phyloP scores from a whole-genome alignment of 1,140 invertebrate species.

The Danaus melanippus region DNA sequence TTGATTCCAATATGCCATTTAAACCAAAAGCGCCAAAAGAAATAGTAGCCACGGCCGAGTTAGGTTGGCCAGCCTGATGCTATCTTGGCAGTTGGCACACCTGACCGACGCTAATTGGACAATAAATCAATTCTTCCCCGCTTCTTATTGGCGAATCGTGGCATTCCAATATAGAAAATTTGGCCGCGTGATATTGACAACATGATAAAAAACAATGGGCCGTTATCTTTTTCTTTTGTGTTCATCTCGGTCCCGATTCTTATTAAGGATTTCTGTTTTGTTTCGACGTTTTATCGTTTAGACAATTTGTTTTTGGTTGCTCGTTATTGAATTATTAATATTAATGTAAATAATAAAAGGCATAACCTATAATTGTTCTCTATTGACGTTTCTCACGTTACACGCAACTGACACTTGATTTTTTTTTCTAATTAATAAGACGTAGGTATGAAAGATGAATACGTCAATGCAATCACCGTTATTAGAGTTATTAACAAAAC shows the following conservation, averaged over 20 bases:
- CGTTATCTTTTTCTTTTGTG: conserved; percentile 70
- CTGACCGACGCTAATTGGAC: conserved; percentile 72
- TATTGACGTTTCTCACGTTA: too few relatives aligned
- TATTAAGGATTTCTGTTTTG: conserved; percentile 64
- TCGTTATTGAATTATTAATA: conserved; percentile 65
- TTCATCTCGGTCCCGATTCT: conserved; percentile 64
- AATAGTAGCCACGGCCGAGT: conserved; percentile 60
- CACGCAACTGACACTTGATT: not conserved
- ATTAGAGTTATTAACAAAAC: conserved; percentile 67
- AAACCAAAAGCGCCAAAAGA: conserved; percentile 66
- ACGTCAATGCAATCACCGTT: conserved; percentile 44
- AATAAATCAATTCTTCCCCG: conserved; percentile 72
- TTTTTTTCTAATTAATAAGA: conserved; percentile 11
- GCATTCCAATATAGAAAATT: conserved; percentile 73
- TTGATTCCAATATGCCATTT: conserved; percentile 69
- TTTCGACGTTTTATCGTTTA: conserved; percentile 63
- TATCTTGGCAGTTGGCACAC: conserved; percentile 72
- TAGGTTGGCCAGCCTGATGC: conserved; percentile 68
- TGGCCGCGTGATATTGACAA: conserved; percentile 71
- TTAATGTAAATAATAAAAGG: conserved; percentile 11
- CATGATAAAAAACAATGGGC: conserved; percentile 69
- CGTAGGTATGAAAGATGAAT: conserved; percentile 30
- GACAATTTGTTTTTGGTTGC: conserved; percentile 67
- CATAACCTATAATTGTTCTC: not conserved
- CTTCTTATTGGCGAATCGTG: conserved; percentile 71